These are phyloP conservation scores for Apogon talboti DNA, from an alignment of 2,797 vertebrate species.

Conservation along the genomic window DNA sequence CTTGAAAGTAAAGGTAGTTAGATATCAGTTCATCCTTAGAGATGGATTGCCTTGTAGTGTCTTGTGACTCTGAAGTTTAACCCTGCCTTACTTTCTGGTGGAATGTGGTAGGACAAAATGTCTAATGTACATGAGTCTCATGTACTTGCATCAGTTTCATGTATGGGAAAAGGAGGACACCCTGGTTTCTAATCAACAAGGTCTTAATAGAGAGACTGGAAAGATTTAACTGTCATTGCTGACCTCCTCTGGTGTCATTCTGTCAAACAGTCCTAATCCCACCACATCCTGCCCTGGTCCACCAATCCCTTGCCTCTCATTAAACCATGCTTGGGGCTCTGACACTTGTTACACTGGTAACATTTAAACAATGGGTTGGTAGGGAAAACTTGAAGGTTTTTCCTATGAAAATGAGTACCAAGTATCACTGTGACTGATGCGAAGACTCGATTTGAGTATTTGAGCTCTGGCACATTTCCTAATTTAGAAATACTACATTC, in stretches of 20 bases:
- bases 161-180: background rate
- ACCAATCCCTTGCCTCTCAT: background rate
- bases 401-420: conserved; percentile 19
- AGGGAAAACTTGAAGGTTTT: conserved; percentile 31
- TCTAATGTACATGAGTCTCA: background rate
- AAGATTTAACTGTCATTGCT: conserved; percentile 20
- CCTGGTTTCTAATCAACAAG: conserved; percentile 23
- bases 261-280: conserved; percentile 34
- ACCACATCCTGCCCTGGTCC: conserved; percentile 25
- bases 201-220: conserved; percentile 10
- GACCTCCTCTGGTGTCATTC: conserved; percentile 33
- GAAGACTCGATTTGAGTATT: background rate
- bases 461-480: background rate
- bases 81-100: background rate
- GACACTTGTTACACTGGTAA: background rate
- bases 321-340: background rate
- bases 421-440: conserved; percentile 3
- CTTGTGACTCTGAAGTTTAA: background rate
- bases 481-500: conserved; percentile 8
- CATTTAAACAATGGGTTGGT: conserved; percentile 9
- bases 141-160: background rate
- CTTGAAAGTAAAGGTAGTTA: background rate
- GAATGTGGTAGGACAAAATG: too few species aligned
- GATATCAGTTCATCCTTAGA: too few species aligned
- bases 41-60: background rate